Conservation (phyloP, 2,113 vertebrate species). For the Pipra filicauda region DNA sequence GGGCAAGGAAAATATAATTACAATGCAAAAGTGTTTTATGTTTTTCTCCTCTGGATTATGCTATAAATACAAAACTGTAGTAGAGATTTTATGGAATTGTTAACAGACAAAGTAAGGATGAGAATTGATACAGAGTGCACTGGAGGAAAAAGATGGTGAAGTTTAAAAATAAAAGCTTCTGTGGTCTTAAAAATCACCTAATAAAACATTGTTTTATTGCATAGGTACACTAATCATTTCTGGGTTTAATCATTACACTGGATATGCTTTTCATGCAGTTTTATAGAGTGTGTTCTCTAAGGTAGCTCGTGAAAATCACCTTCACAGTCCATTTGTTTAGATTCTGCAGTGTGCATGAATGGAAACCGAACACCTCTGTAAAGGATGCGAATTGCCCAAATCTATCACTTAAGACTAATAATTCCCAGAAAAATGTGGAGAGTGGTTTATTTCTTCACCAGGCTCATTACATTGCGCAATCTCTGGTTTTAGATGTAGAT, state of each 20-base stretch:
- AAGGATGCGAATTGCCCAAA: not conserved
- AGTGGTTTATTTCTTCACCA: not conserved
- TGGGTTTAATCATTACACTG: not conserved
- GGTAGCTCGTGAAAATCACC: conserved; percentile 34
- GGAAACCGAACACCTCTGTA: not conserved
- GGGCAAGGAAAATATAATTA: not conserved
- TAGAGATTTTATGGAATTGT: not conserved
- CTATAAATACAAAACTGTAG: not conserved
- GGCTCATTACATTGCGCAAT: not conserved
- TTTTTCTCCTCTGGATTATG: conserved; percentile 14
- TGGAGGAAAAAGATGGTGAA: not conserved
- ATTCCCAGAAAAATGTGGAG: not conserved
- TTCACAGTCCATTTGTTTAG: conserved; percentile 28
- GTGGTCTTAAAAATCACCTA: conserved; percentile 2
- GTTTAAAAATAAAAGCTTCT: not conserved
- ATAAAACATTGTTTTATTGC: conserved; percentile 19
- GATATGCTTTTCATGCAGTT: not conserved
- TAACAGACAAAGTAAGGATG: not conserved
- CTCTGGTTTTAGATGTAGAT: not conserved
- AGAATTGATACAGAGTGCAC: not conserved
- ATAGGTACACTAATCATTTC: not conserved
- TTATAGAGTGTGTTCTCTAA: not conserved
- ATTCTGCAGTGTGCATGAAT: not conserved
- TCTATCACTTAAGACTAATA: not conserved
- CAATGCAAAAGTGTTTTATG: not conserved